Percentiles rank a stretch among this genome's conserved stretches.
Conservation (phyloP, 2,113 vertebrate species). For the Poecile atricapillus region DNA sequence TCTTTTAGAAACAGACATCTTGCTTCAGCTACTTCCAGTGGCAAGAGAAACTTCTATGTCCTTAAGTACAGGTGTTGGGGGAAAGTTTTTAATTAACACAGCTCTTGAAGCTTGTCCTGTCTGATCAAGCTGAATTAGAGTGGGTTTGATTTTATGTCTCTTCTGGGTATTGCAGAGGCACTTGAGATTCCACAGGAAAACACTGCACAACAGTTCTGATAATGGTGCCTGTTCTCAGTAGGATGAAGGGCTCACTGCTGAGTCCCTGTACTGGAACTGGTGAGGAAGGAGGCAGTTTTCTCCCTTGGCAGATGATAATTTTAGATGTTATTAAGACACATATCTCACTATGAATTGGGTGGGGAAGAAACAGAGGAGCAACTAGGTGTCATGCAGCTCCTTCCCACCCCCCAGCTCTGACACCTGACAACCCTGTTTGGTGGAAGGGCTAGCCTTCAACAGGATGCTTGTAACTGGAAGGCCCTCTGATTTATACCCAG, state of each 20-base stretch:
- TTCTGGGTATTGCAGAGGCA: not conserved
- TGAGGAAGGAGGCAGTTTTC: not conserved
- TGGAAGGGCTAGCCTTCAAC: not conserved
- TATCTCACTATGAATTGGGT: not conserved
- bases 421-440: not conserved
- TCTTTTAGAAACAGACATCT: not conserved
- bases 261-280: not conserved
- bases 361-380: not conserved
- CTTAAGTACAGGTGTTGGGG: not conserved
- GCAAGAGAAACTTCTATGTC: not conserved
- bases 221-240: accelerated
- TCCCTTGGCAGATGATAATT: not conserved
- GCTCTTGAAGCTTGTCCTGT: not conserved
- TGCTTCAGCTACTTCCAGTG: not conserved
- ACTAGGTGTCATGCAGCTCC: not conserved
- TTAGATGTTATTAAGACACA: not conserved
- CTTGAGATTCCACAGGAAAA: not conserved
- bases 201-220: not conserved
- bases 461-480: not conserved
- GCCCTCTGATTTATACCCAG: not conserved
- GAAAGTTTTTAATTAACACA: not conserved
- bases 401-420: not conserved
- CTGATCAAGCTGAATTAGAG: not conserved
- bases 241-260: not conserved
- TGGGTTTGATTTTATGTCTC: not conserved